Percentiles rank a stretch among this genome's conserved stretches.
phyloP scores from a whole-genome alignment of 2,888 invertebrate species.

The Hoplodrina blanda region DNA sequence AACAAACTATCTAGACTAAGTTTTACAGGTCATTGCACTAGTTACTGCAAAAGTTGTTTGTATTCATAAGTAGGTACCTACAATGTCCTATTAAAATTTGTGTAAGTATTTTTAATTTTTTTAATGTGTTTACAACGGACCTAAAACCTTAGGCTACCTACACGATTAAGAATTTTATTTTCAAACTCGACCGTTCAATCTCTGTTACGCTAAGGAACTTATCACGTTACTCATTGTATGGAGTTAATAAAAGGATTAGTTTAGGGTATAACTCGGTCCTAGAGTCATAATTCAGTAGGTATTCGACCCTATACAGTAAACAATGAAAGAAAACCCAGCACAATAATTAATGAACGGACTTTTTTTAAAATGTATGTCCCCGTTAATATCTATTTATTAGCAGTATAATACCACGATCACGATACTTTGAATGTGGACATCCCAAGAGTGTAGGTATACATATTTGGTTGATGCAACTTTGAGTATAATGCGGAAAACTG shows the following conservation, averaged over 20 bases:
- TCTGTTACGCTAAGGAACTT: background rate
- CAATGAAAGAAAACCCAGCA: background rate
- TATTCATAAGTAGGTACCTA: too few species aligned
- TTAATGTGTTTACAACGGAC: too few species aligned
- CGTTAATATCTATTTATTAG: constrained; percentile 2
- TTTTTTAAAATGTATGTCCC: background rate
- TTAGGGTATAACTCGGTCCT: background rate
- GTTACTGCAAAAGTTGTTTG: too few species aligned
- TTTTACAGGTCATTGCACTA: too few species aligned
- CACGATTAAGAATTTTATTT: too few species aligned
- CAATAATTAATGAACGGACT: background rate
- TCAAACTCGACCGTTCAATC: too few species aligned
- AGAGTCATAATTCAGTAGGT: background rate
- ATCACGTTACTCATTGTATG: background rate
- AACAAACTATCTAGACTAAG: too few species aligned
- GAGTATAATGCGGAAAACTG: background rate
- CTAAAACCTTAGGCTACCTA: too few species aligned
- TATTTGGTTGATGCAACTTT: background rate
- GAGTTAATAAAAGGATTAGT: background rate
- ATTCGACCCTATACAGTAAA: background rate
- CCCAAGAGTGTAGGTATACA: background rate
- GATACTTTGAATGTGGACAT: constrained; percentile 7
- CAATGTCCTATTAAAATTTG: too few species aligned
- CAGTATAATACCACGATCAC: background rate
- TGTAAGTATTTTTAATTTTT: too few species aligned